These are phyloP conservation scores for Anastrepha ludens DNA, from an alignment of 1,140 invertebrate genomes.

Conservation along the genomic window DNA sequence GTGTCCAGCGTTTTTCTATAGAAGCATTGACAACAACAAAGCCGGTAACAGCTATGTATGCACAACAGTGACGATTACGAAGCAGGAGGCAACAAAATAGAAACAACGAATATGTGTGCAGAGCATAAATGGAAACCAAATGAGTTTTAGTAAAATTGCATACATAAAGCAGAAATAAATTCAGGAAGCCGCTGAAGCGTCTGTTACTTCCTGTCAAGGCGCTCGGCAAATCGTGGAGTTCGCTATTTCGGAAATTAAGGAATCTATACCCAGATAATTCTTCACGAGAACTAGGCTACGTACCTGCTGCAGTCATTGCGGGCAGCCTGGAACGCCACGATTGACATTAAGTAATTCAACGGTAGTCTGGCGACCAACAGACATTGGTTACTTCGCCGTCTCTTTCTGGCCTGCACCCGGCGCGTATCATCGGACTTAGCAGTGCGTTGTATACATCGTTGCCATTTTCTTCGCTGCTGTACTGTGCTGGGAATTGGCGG, in stretches of 20 bases:
- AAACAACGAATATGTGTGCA: slow-evolving; percentile 11
- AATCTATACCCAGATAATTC: neutral
- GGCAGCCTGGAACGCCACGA: neutral
- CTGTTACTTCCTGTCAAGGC: too few relatives aligned
- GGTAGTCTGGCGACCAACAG: neutral
- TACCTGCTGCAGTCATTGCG: neutral
- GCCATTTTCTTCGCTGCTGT: slow-evolving; percentile 4
- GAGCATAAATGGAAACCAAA: neutral
- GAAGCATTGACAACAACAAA: slow-evolving; percentile 34
- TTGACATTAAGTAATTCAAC: neutral
- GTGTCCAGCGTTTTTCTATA: slow-evolving; percentile 5
- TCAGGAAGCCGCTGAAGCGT: neutral
- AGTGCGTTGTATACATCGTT: slow-evolving; percentile 12
- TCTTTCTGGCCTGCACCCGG: slow-evolving; percentile 25
- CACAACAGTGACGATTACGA: neutral
- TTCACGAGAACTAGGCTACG: neutral
- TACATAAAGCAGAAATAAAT: neutral
- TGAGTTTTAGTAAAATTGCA: neutral
- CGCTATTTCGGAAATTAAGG: neutral
- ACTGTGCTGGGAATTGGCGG: slow-evolving; percentile 21
- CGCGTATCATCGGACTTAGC: neutral
- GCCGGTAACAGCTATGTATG: neutral
- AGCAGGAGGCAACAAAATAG: neutral
- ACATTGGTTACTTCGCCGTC: slow-evolving; percentile 7
- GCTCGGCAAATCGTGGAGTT: too few relatives aligned